A percentile compares a stretch with the other conserved stretches of the same genome.
Evolutionary conservation across 2,888 invertebrate species (phyloP).

Genomic region (Cepaea hortensis): DNA sequence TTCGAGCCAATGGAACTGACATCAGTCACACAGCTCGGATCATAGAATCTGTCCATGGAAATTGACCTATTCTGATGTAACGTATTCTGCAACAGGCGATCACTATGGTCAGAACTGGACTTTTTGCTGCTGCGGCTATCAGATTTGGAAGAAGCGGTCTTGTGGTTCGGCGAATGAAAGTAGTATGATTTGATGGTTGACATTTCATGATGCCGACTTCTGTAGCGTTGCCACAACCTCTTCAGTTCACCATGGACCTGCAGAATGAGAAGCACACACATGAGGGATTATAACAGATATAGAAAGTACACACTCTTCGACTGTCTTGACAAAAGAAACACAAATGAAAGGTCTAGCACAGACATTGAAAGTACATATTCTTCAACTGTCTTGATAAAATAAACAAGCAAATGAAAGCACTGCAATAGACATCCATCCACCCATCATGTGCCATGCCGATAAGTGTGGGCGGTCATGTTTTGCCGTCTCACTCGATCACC

Average conservation of each 20-base stretch:
- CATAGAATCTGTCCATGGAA: not conserved
- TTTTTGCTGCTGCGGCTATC: not conserved
- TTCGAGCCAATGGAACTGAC: not conserved
- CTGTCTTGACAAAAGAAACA: not conserved
- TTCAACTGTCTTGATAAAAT: too few relatives aligned
- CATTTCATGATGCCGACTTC: slow-evolving; percentile 46
- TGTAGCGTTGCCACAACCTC: slow-evolving; percentile 50
- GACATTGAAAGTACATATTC: not conserved
- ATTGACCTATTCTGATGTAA: slow-evolving; percentile 2
- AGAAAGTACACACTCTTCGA: not conserved
- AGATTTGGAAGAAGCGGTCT: not conserved
- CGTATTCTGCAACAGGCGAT: not conserved
- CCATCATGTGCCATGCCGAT: too few relatives aligned
- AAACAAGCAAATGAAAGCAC: too few relatives aligned
- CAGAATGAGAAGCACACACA: not conserved
- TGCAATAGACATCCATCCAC: too few relatives aligned
- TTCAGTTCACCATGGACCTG: slow-evolving; percentile 52
- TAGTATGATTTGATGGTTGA: slow-evolving; percentile 18
- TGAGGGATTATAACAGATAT: not conserved
- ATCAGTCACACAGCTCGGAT: not conserved
- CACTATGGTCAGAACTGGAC: not conserved
- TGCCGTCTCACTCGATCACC: too few relatives aligned
- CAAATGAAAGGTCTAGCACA: not conserved
- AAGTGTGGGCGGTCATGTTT: too few relatives aligned
- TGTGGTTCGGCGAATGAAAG: slow-evolving; percentile 25